A percentile compares a stretch with the other conserved stretches of the same genome.
Conservation (phyloP, 2,113 vertebrate species). For the Plestiodon gilberti region DNA sequence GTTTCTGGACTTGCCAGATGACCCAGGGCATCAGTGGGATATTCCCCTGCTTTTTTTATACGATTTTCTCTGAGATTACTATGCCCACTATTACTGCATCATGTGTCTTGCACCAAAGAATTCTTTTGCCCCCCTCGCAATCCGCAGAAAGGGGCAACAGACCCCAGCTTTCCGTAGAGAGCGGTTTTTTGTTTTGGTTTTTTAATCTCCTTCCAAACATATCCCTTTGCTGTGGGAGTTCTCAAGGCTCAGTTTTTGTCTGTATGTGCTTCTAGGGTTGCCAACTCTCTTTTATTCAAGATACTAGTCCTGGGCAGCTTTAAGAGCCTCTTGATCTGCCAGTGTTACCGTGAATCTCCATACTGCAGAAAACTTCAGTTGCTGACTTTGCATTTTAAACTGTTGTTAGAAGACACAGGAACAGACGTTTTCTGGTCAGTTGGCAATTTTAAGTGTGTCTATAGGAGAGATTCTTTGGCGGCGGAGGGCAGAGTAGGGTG, state of each 20-base stretch:
- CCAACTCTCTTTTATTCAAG: background rate
- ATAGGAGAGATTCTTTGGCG: background rate
- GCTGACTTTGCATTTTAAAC: background rate
- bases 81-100: conserved; percentile 7
- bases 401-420: background rate
- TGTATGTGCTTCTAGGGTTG: rapidly evolving
- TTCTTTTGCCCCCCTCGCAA: background rate
- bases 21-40: too few species aligned
- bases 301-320: background rate
- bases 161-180: conserved; percentile 20
- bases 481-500: background rate
- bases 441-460: background rate
- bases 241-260: background rate
- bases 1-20: background rate
- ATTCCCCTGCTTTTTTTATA: rapidly evolving
- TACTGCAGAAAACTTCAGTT: too few species aligned
- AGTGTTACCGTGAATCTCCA: rapidly evolving
- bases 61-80: rapidly evolving
- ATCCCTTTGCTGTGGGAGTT: background rate
- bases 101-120: background rate
- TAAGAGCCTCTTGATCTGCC: rapidly evolving
- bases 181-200: conserved; percentile 34
- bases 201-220: background rate
- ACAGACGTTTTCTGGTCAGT: too few species aligned
- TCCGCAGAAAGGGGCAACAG: background rate